These are phyloP conservation scores for Octopus sinensis DNA, from an alignment of 1,140 invertebrate genomes.

Conservation along the genomic window DNA sequence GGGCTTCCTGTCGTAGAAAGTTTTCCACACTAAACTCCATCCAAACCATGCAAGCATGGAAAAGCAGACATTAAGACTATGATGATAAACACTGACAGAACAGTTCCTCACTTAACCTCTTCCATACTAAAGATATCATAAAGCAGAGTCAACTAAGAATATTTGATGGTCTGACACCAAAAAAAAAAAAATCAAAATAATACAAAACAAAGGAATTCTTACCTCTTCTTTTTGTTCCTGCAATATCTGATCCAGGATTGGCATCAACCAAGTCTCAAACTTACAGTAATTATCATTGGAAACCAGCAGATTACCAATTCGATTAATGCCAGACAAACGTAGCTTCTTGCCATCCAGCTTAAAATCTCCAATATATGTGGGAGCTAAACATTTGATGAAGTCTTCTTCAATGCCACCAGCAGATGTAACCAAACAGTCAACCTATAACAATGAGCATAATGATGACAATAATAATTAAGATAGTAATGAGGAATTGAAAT, in stretches of 20 bases:
- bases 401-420: slow-evolving; percentile 99
- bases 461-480: no score
- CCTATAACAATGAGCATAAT: slow-evolving; percentile 52
- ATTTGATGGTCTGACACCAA: no score
- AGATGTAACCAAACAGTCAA: slow-evolving; percentile 96
- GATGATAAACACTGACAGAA: no score
- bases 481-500: no score
- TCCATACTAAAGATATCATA: no score
- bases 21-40: no score
- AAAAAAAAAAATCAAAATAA: no score
- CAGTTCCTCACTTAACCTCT: no score
- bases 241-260: slow-evolving; percentile 87
- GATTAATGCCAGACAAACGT: slow-evolving; percentile 86
- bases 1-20: no score
- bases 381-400: slow-evolving; percentile 95
- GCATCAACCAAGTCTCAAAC: slow-evolving; percentile 98
- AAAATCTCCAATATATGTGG: slow-evolving; percentile 91
- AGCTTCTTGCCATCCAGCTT: slow-evolving; percentile 70
- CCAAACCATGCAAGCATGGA: no score
- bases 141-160: no score
- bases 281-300: slow-evolving; percentile 98
- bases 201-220: background rate
- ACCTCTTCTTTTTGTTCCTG: slow-evolving; percentile 74
- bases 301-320: slow-evolving; percentile 95
- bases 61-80: no score